A percentile compares a stretch with the other conserved stretches of the same genome.
Evolutionary conservation across 2,797 vertebrate species (phyloP).

Genomic region (Amblyopsis hoosieri): DNA sequence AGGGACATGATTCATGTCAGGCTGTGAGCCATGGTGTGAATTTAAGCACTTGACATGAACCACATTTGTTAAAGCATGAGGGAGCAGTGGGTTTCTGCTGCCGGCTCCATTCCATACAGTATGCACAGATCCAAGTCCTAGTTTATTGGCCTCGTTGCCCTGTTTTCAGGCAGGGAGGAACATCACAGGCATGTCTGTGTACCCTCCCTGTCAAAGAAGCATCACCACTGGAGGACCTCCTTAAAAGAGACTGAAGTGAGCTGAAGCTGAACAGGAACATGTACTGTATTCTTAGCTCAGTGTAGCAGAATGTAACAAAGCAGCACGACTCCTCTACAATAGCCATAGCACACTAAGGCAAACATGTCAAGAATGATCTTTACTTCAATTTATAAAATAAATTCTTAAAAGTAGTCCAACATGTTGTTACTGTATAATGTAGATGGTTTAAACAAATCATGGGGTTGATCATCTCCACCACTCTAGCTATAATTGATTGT

Average conservation of each 20-base stretch:
- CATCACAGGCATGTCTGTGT: slow-evolving; percentile 6
- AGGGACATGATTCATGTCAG: slow-evolving; percentile 3
- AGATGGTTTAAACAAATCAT: neutral
- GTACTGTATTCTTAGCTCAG: too few species aligned
- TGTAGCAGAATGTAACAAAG: too few species aligned
- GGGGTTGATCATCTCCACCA: too few species aligned
- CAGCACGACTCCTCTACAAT: too few species aligned
- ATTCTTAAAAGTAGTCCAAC: too few species aligned
- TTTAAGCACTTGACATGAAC: slow-evolving; percentile 11
- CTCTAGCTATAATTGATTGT: too few species aligned
- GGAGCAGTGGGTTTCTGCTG: slow-evolving; percentile 2
- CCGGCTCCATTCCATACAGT: slow-evolving; percentile 11
- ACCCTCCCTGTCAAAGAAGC: slow-evolving; percentile 1
- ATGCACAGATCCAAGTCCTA: slow-evolving; percentile 7
- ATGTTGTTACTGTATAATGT: too few species aligned
- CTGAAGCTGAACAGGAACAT: slow-evolving; percentile 2
- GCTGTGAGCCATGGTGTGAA: slow-evolving; percentile 4
- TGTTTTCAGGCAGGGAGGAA: slow-evolving; percentile 24
- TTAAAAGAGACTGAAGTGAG: slow-evolving; percentile 1
- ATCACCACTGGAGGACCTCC: neutral
- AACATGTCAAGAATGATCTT: too few species aligned
- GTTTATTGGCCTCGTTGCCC: slow-evolving; percentile 16
- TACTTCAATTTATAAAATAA: too few species aligned
- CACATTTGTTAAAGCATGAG: slow-evolving; percentile 3
- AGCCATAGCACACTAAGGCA: too few species aligned